Base-by-base conservation (phyloP, 1,140 invertebrate genomes). In the Calliopsis andreniformis region DNA sequence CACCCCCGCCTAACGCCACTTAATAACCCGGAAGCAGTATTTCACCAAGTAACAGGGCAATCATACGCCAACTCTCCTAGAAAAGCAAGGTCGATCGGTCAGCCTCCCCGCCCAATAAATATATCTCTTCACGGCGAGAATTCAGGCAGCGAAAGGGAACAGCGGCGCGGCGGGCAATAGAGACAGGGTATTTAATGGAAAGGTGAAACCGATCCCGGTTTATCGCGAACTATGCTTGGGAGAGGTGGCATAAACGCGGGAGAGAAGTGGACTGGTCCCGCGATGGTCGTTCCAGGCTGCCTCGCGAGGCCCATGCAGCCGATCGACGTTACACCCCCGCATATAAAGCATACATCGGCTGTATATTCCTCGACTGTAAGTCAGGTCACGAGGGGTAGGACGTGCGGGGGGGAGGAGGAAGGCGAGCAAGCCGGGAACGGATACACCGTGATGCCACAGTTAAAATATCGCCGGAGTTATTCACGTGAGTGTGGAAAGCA, bases 401-500 rank as follows among this genome's bases (percentile, higher is more conserved):
- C 2, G 30, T 7, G 0, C 7, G 20, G 20, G 12, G 10, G 12
- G 16, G 28, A 1, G 8, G 23, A 30, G 58, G 61, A 30, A 53
- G 63, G 42, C 45, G 16, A 51, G 47, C 43, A 47, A 43, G 62
- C 58, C 35, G 62, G 56, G 28, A 49, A 45, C 45, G 78, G 58
- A 59, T 76, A 80, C 76, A 72, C 55, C 62, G 79, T 63, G 69
- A 72, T 80, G 82, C 83, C 77, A 75, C 78, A 80, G 85, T 86
- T 88, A 87, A 88, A 89, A 87, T 89, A 89, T 89, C 84, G 83
- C 81, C 62, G 51, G 80, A 89, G 87, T 88, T 89, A 88, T 89
- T 88, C 80, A 61, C 79, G 79, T 73, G 76, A 85, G 82, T 82
- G 79, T 55, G 83, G 83, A 85, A 85, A 85, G 62, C 79, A 53